A percentile compares a stretch with the other conserved stretches of the same genome.
phyloP scores from a whole-genome alignment of 2,888 invertebrate species.

The Saturnia pavonia region DNA sequence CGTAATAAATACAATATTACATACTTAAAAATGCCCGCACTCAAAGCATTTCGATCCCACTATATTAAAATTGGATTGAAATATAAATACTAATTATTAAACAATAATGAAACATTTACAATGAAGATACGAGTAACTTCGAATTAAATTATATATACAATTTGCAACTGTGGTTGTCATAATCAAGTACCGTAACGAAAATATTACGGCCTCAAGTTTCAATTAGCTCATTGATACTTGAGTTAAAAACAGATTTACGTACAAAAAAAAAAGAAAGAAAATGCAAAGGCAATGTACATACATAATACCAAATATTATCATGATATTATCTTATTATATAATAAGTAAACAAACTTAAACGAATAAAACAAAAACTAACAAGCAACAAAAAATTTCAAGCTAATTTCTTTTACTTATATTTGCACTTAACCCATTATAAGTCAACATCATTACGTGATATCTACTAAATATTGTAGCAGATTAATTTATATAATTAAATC shows the following conservation, averaged over 20 bases:
- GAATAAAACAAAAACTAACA: background rate
- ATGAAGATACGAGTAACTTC: conserved; percentile 31
- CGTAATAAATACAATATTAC: background rate
- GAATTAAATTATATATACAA: conserved; percentile 27
- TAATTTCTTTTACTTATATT: conserved; percentile 28
- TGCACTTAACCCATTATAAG: conserved; percentile 43
- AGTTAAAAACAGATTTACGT: conserved; percentile 32
- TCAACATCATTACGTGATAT: background rate
- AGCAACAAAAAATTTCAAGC: background rate
- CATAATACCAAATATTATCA: background rate
- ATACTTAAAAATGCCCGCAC: background rate
- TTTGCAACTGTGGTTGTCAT: conserved; percentile 37
- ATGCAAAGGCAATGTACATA: background rate
- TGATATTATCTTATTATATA: background rate
- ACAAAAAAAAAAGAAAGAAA: background rate
- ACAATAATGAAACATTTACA: conserved; percentile 27
- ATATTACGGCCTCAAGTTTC: conserved; percentile 49
- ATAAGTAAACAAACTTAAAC: background rate
- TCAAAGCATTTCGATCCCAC: conserved; percentile 28
- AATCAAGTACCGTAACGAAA: conserved; percentile 41
- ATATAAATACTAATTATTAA: conserved; percentile 18
- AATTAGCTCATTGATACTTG: conserved; percentile 38
- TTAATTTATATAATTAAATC: conserved; percentile 26
- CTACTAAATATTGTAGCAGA: conserved; percentile 1
- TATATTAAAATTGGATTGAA: conserved; percentile 29